phyloP scores from a whole-genome alignment of 2,888 invertebrate genomes.

The Eupeodes luniger region DNA sequence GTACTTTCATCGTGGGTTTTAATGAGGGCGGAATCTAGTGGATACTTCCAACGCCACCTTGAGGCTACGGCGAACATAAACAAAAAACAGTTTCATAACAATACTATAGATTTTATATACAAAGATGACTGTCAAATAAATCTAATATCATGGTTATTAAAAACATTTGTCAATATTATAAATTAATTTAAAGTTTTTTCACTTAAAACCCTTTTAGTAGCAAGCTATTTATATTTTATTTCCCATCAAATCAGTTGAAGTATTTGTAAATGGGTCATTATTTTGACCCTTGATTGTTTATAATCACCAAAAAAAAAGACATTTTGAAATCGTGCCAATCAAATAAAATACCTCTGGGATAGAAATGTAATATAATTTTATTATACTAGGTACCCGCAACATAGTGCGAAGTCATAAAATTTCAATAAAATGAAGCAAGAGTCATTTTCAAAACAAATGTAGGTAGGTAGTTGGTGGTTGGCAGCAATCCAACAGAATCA shows the following conservation, averaged over 20 bases:
- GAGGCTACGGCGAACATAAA: too few species aligned
- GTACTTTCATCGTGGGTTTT: too few species aligned
- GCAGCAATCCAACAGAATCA: constrained; percentile 10
- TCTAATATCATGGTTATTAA: too few species aligned
- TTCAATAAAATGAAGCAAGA: constrained; percentile 25
- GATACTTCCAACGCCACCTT: too few species aligned
- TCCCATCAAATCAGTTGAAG: neutral
- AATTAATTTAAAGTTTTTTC: too few species aligned
- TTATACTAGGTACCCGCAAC: neutral
- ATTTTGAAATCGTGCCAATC: constrained; percentile 22
- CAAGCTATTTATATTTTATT: too few species aligned
- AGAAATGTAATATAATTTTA: neutral
- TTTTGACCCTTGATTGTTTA: neutral
- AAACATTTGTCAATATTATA: too few species aligned
- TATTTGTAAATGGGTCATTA: neutral
- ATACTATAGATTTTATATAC: too few species aligned
- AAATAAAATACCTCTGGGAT: neutral
- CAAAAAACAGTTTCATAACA: too few species aligned
- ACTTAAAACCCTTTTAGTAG: too few species aligned
- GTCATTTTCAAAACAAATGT: constrained; percentile 1
- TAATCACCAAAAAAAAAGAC: neutral
- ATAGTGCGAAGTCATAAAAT: constrained; percentile 30
- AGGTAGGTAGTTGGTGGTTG: neutral
- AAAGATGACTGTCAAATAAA: too few species aligned
- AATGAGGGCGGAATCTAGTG: too few species aligned